Conservation (phyloP, 2,888 invertebrate genomes). For the Lypha dubia region DNA sequence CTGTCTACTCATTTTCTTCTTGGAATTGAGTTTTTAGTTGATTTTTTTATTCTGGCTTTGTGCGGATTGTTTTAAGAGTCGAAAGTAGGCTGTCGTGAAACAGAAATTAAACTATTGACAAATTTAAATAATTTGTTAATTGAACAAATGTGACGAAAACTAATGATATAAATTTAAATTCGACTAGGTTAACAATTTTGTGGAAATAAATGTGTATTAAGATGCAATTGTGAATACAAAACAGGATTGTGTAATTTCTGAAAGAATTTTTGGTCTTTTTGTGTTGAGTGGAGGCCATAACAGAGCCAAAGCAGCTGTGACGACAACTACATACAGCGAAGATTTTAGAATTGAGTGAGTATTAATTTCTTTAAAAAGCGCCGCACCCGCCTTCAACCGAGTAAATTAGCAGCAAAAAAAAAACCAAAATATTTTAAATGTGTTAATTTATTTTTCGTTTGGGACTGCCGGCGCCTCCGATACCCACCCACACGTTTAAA, state of each 20-base stretch:
- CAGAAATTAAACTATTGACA: conserved; percentile 36
- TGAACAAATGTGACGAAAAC: conserved; percentile 19
- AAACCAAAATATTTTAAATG: conserved; percentile 46
- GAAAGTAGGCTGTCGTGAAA: conserved; percentile 24
- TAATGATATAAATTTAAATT: not conserved
- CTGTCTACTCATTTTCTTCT: conserved; percentile 53
- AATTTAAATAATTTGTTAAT: conserved; percentile 44
- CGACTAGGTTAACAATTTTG: conserved; percentile 4
- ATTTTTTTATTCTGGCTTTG: conserved; percentile 60
- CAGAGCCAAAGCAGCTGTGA: conserved; percentile 68
- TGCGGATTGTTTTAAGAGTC: conserved; percentile 40
- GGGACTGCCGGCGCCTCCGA: conserved; percentile 60
- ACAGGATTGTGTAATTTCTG: conserved; percentile 69
- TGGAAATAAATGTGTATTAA: conserved; percentile 29
- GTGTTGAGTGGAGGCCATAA: conserved; percentile 60
- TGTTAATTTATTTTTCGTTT: conserved; percentile 64
- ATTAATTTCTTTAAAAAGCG: conserved; percentile 60
- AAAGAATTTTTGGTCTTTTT: conserved; percentile 60
- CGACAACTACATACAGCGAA: conserved; percentile 66
- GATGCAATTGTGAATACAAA: conserved; percentile 64
- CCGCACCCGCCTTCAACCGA: conserved; percentile 63
- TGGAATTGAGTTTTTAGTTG: conserved; percentile 58
- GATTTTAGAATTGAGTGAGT: conserved; percentile 63
- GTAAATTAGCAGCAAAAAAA: conserved; percentile 51
- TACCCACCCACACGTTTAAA: conserved; percentile 70